Base-by-base conservation (phyloP, 2,797 vertebrate genomes). In the Erpetoichthys calabaricus region DNA sequence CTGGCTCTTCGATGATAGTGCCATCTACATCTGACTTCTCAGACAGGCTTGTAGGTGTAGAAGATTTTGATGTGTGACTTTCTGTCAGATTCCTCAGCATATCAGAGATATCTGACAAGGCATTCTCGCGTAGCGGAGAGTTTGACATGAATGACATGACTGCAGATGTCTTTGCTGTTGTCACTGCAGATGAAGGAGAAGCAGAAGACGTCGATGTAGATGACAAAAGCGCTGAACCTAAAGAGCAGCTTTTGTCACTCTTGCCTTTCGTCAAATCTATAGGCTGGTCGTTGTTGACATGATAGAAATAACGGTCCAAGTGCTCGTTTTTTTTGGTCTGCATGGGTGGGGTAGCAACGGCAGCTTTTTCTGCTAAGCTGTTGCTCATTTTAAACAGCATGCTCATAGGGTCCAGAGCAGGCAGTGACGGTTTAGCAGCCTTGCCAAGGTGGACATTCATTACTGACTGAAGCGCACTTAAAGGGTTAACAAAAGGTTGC, bases 311-410 rank as follows among this genome's bases (percentile, higher is more conserved):
- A 67, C 91, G 92, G 76, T 98, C 96, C 62, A 97, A 82, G 73
- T 89, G 91, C 70, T 97, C 93, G 4, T 76, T 57, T 76, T 95
- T 98, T 88, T 94, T 97, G 89, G 90, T 80, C 73, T 89, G 94
- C 45, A 91, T 77, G 66, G 90, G 87, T 51, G 94, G 91, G 47
- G 92, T 92, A 42, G 94, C 94, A 67, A 98, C 89, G 0, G 94
- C 92, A 2, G 96, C 92, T 78, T 99, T 99, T 73, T 98, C 96
- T 0, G 93, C 96, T 76, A 98, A 79, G 77, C 91, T 98, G 77
- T 98, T 98, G 85, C 96, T 99, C 94, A 99, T 99, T 86, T 98
- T 99, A 75, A 97, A 97, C 58, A 99, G 84, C 94, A 98, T 99
- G 77, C 94, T 99, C 94, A 99, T 98, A 61, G 96, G 96, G 77